Base-by-base conservation (phyloP, 2,888 invertebrate species). In the Philopedon plagiatum region DNA sequence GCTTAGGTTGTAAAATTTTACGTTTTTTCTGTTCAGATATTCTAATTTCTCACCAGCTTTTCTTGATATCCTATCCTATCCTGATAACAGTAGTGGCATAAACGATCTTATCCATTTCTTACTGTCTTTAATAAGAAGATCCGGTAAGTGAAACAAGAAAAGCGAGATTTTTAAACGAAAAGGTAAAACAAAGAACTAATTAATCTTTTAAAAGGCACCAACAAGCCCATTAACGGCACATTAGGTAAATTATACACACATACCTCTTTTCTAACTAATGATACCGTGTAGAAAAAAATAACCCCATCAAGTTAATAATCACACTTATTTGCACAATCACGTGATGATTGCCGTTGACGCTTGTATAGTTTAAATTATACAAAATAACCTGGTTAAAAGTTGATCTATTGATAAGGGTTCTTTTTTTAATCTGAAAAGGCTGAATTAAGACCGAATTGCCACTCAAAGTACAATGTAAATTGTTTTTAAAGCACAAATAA, bases 211-310 rank as follows among this genome's bases (percentile, higher is more conserved):
- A 21, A 46, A 23, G 41, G 41, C 18, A 41, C 4, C 23, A 46
- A 23, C 46, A 46, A 23, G 46, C 46, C 46, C 21, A 46, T 46
- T 46, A 46, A 46, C 46, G 46, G 46, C 23, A 46, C 46, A 46
- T n/a, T 23, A 46, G 23, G 11, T 5, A 23, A 46, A 46, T 46
- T 15, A 23, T 23, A 46, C 23, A 46, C 23, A 46, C 21, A 46
- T 46, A 46, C 21, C 46, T n/a, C 23, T 46, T 23, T 46, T 23
- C 23, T 46, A 41, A n/a, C 46, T 46, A 23, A 21, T n/a, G 23
- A 46, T n/a, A 21, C 5, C n/a, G n/a, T n/a, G n/a, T n/a, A n/a
- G n/a, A 2, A 46, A 46, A 46, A 23, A 46, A 23, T 34, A 9
- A 5, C 34, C 11, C 21, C 46, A 46, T 23, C 23, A 23, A 23